Evolutionary conservation across 2,797 vertebrate genomes (phyloP).

Genomic region (Scomberomorus guttatus): DNA sequence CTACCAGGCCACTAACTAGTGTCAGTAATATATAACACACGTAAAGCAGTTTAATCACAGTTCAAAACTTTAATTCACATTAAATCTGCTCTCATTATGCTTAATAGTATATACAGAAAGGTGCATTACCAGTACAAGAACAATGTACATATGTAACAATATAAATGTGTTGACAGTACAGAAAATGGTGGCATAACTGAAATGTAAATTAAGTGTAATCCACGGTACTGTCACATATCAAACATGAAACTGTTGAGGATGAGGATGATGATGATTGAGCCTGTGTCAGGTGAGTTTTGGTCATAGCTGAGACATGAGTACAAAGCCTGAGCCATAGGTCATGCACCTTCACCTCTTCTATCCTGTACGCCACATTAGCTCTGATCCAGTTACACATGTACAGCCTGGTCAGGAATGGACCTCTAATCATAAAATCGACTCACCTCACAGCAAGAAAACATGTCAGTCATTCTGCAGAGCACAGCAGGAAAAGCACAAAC

Average conservation of each 20-base stretch:
- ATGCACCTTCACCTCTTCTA: constrained; percentile 44
- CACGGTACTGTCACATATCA: constrained; percentile 40
- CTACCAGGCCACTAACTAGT: no score
- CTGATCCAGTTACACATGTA: constrained; percentile 11
- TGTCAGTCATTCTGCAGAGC: background rate
- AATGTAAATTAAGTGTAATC: constrained; percentile 23
- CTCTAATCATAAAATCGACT: background rate
- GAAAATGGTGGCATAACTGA: constrained; percentile 54
- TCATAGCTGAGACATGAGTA: constrained; percentile 36
- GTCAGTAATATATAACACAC: background rate
- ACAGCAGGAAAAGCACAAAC: constrained; percentile 28
- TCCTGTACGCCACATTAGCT: constrained; percentile 6
- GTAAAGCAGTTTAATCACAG: constrained; percentile 46
- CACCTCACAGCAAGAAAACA: background rate
- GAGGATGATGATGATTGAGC: constrained; percentile 5
- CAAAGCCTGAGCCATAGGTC: constrained; percentile 35
- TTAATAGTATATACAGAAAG: constrained; percentile 82
- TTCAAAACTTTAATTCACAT: constrained; percentile 84
- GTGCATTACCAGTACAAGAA: constrained; percentile 76
- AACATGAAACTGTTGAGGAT: constrained; percentile 21
- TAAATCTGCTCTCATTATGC: constrained; percentile 73
- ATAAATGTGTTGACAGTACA: constrained; percentile 45
- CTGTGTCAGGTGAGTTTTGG: constrained; percentile 23
- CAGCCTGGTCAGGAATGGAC: background rate
- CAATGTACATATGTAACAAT: constrained; percentile 68